phyloP scores from a whole-genome alignment of 2,797 vertebrate species.

The Chromis chromis region DNA sequence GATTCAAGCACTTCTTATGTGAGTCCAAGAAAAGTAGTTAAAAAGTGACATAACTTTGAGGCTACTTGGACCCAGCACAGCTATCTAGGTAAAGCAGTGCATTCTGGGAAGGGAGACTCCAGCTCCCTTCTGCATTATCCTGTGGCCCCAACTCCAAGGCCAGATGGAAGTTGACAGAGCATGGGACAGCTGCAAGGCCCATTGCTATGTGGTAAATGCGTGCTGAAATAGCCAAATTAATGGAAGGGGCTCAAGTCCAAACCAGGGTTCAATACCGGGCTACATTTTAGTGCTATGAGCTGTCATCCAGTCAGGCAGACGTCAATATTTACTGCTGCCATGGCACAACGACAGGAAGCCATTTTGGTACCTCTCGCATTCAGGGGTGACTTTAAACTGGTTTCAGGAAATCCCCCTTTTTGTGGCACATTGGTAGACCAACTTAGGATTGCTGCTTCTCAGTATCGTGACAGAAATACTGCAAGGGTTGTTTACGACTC shows the following conservation, averaged over 20 bases:
- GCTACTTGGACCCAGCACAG: too few species aligned
- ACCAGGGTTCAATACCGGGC: slow-evolving; percentile 70
- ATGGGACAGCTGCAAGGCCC: slow-evolving; percentile 71
- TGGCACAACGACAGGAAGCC: slow-evolving; percentile 44
- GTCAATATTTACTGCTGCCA: slow-evolving; percentile 81
- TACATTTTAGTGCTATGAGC: slow-evolving; percentile 68
- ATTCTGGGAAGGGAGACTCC: slow-evolving; percentile 39
- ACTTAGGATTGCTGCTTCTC: slow-evolving; percentile 3
- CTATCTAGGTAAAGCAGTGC: slow-evolving; percentile 15
- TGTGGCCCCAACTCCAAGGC: slow-evolving; percentile 37
- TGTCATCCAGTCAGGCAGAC: slow-evolving; percentile 61
- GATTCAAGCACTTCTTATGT: neutral
- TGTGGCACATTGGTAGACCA: neutral
- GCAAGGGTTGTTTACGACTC: neutral
- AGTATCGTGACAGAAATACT: slow-evolving; percentile 1
- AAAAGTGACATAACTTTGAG: too few species aligned
- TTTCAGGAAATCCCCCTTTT: slow-evolving; percentile 1
- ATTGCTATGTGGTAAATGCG: slow-evolving; percentile 67
- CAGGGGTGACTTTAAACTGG: slow-evolving; percentile 4
- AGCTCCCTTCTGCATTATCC: slow-evolving; percentile 42
- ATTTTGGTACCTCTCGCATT: slow-evolving; percentile 26
- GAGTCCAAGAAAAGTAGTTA: too few species aligned
- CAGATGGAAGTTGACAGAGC: slow-evolving; percentile 63
- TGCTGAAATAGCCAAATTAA: slow-evolving; percentile 81
- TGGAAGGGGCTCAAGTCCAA: slow-evolving; percentile 77